Percentiles rank a stretch among this genome's conserved stretches.
Evolutionary conservation across 1,140 invertebrate genomes (phyloP).

Genomic region (Solen grandis): DNA sequence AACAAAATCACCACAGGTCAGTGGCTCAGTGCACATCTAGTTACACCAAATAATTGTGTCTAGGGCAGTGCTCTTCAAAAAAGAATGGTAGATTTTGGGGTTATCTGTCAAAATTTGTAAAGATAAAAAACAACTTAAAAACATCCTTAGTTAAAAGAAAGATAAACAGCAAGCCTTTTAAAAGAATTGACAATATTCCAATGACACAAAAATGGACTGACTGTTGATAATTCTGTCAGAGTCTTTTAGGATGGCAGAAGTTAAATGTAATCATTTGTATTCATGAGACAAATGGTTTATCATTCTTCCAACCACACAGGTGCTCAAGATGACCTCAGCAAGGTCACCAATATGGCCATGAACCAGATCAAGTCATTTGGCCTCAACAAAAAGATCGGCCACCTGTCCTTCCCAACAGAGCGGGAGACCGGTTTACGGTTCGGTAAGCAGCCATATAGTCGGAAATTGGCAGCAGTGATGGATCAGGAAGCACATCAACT

Average conservation of each 20-base stretch:
- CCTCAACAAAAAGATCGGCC: slow-evolving; percentile 92
- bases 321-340: slow-evolving; percentile 96
- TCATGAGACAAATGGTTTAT: neutral
- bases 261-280: neutral
- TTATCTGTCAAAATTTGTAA: too few species aligned
- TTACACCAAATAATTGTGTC: neutral
- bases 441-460: slow-evolving; percentile 91
- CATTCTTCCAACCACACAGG: slow-evolving; percentile 81
- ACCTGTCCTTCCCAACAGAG: slow-evolving; percentile 88
- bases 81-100: neutral
- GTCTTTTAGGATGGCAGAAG: too few species aligned
- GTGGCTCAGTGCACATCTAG: neutral
- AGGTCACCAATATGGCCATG: slow-evolving; percentile 97
- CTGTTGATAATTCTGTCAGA: neutral
- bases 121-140: neutral
- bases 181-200: neutral
- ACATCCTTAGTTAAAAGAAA: neutral
- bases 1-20: slow-evolving; percentile 90
- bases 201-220: neutral
- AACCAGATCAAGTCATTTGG: slow-evolving; percentile 90
- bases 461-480: slow-evolving; percentile 90
- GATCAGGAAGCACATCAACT: slow-evolving; percentile 91
- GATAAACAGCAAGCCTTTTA: neutral
- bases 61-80: neutral
- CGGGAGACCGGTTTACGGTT: slow-evolving; percentile 66